Evolutionary conservation across 2,797 vertebrate genomes (phyloP).

Genomic region (Crenichthys baileyi): DNA sequence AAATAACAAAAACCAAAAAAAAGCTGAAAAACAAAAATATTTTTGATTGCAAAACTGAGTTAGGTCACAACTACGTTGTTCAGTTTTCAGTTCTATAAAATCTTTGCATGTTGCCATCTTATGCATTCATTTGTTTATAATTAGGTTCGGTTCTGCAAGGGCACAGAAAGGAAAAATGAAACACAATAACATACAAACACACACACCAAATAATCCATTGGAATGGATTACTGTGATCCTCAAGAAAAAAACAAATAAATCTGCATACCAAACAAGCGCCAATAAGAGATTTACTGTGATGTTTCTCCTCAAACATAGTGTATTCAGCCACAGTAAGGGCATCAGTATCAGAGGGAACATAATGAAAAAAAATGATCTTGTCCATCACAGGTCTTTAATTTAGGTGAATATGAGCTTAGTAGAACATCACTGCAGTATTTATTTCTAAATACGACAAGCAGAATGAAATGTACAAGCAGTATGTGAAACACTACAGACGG

Average conservation of each 20-base stretch:
- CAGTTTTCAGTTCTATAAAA: too few relatives aligned
- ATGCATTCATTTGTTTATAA: neutral
- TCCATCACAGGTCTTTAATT: too few relatives aligned
- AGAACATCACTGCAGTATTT: neutral
- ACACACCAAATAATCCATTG: neutral
- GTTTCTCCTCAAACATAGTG: neutral
- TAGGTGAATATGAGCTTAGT: too few relatives aligned
- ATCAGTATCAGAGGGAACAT: too few relatives aligned
- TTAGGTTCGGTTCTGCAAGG: neutral
- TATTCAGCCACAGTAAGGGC: too few relatives aligned
- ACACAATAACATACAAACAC: neutral
- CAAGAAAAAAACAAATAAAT: neutral
- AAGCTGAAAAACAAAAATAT: neutral
- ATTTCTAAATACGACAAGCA: neutral
- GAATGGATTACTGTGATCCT: neutral
- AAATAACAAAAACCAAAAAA: neutral
- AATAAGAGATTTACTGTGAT: neutral
- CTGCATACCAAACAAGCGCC: neutral
- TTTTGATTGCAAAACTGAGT: too few relatives aligned
- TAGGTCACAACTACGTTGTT: too few relatives aligned
- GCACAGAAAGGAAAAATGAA: neutral
- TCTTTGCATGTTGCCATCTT: neutral
- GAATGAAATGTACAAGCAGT: neutral
- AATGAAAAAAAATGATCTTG: too few relatives aligned
- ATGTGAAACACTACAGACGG: neutral